Evolutionary conservation across 2,888 invertebrate species (phyloP).

Genomic region (Actias luna): DNA sequence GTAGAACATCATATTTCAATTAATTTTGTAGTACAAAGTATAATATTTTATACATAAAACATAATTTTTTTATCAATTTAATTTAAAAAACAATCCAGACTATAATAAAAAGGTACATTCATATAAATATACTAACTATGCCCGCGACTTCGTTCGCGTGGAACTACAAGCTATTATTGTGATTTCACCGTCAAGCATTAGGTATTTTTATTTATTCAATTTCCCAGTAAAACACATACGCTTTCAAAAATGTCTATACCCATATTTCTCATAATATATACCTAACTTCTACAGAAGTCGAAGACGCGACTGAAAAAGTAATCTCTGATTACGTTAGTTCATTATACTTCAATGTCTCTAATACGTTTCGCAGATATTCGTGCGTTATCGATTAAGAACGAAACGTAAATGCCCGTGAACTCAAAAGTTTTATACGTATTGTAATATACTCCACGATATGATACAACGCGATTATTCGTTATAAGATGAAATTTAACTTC

Average conservation of each 20-base stretch:
- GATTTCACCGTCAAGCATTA: too few relatives aligned
- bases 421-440: neutral
- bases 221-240: neutral
- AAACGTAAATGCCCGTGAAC: neutral
- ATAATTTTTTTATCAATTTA: too few relatives aligned
- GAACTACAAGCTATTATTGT: too few relatives aligned
- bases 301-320: constrained; percentile 2
- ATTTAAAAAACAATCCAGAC: too few relatives aligned
- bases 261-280: too few relatives aligned
- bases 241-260: neutral
- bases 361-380: constrained; percentile 34
- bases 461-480: neutral
- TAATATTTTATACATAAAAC: too few relatives aligned
- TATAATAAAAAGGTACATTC: too few relatives aligned
- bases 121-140: too few relatives aligned
- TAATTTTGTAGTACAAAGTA: too few relatives aligned
- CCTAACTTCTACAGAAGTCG: neutral
- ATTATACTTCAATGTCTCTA: constrained; percentile 18
- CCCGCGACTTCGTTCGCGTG: too few relatives aligned
- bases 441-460: neutral
- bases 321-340: constrained; percentile 4
- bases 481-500: too few relatives aligned
- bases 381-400: constrained; percentile 28
- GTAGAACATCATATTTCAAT: too few relatives aligned
- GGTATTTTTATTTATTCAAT: neutral